Percentiles rank a stretch among this genome's conserved stretches.
Conservation (phyloP, 2,797 vertebrate species). For the Amphiprion clarkii region DNA sequence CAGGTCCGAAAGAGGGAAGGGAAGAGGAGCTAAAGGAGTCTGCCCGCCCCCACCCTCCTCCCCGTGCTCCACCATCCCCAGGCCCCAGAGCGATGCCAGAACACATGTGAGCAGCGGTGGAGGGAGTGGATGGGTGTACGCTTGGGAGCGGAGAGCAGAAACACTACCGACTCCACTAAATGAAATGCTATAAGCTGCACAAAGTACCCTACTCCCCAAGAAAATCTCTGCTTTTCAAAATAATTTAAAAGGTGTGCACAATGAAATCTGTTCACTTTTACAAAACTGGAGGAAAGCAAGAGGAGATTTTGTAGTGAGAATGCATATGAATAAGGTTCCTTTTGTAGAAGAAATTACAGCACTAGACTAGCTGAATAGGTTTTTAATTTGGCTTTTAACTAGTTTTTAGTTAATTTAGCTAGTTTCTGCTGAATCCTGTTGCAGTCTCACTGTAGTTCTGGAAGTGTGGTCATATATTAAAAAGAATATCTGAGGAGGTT, state of each 20-base stretch:
- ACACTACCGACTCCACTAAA: slow-evolving; percentile 67
- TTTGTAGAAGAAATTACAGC: not conserved
- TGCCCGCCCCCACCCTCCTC: slow-evolving; percentile 37
- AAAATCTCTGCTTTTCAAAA: slow-evolving; percentile 16
- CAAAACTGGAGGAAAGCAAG: not conserved
- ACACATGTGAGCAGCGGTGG: slow-evolving; percentile 66
- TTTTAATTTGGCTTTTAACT: not conserved
- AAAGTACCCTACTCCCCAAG: slow-evolving; percentile 35
- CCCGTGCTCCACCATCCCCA: slow-evolving; percentile 41
- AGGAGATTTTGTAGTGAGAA: not conserved
- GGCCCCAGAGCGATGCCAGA: slow-evolving; percentile 74
- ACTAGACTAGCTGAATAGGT: not conserved
- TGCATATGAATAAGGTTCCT: not conserved
- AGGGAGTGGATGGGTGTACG: slow-evolving; percentile 55
- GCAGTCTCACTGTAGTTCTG: not conserved
- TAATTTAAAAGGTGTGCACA: slow-evolving; percentile 1
- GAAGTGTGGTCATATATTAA: too few relatives aligned
- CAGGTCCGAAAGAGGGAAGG: slow-evolving; percentile 79
- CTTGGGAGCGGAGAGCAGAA: slow-evolving; percentile 62
- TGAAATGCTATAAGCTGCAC: slow-evolving; percentile 68
- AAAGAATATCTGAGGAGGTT: too few relatives aligned
- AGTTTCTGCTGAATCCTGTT: not conserved
- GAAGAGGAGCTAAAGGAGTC: slow-evolving; percentile 75
- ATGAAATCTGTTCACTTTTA: not conserved
- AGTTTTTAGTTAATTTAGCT: not conserved